These are phyloP conservation scores for Lepeophtheirus nordmannii DNA, from an alignment of 2,888 invertebrate genomes.

Conservation along the genomic window DNA sequence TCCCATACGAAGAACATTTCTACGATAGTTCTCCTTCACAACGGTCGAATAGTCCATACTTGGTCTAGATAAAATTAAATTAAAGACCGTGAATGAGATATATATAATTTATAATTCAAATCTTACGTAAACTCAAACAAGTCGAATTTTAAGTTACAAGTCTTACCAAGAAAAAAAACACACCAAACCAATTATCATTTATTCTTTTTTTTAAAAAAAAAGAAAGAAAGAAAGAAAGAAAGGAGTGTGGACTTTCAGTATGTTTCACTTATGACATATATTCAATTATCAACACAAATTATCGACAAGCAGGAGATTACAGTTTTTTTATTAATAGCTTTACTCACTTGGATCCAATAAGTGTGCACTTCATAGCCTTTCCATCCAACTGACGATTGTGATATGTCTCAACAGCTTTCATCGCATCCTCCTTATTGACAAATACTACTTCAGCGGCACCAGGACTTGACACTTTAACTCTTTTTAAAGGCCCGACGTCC, in stretches of 20 bases:
- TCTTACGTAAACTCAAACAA: not conserved
- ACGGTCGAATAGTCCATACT: too few species aligned
- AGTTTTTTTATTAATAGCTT: not conserved
- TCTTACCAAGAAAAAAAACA: too few species aligned
- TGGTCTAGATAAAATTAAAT: too few species aligned
- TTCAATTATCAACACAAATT: too few species aligned
- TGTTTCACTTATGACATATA: not conserved
- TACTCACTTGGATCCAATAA: not conserved
- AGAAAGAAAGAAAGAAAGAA: too few species aligned
- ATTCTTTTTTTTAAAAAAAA: too few species aligned
- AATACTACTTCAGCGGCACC: constrained; percentile 34
- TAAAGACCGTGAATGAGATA: too few species aligned
- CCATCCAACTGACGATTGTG: constrained; percentile 28
- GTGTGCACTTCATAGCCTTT: constrained; percentile 19
- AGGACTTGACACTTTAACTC: constrained; percentile 31
- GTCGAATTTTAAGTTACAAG: not conserved
- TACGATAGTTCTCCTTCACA: too few species aligned
- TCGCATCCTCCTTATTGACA: constrained; percentile 33
- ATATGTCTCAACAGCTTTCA: constrained; percentile 33
- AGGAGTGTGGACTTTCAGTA: not conserved
- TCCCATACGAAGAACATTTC: too few species aligned
- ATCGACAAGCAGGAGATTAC: not conserved
- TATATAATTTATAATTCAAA: not conserved
- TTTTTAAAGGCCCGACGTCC: constrained; percentile 33
- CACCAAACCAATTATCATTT: too few species aligned